Base-by-base conservation (phyloP, 2,113 vertebrate genomes). In the Macrotis lagotis region DNA sequence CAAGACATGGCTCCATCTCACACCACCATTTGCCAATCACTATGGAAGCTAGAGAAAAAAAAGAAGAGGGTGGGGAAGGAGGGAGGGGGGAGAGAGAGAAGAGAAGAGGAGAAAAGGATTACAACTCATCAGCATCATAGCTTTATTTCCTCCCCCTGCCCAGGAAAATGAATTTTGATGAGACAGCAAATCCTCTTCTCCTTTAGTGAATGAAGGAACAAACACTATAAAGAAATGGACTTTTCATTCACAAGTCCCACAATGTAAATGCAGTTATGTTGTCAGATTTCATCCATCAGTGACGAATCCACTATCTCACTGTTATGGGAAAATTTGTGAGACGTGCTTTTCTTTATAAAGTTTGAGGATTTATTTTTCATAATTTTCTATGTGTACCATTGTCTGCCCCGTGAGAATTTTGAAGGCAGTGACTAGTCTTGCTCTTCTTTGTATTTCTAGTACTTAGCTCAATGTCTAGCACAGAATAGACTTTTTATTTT, bases 1-100 rank as follows among this genome's bases (percentile, higher is more conserved):
- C 99, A 98, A 99, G 98, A 98, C 99, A 99, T 5, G 99, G 99
- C 95, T 99, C 99, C 99, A 99, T 99, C 99, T 99, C 99, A 98
- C 99, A 99, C 99, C 99, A 99, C 99, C 99, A 99, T 96, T 99
- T 99, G 94, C 99, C 99, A 98, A 99, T 99, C 97, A 99, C 99
- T 97, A 99, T 99, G 98, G 99, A 99, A 90, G 99, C 99, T 99
- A 96, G 53, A 96, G 16, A 37, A 12, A 31, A 10, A 28, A 26
- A 26, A 5, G 25, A 4, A 28, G 28, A 31, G 51, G 14, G 14
- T 12, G 22, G 51, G 22, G 16, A 11, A 3, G 22, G 19, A 51
- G 22, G 22, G 19, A 22, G 51, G 11, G 3, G 22, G 52, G 4
- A 53, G 24, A 25, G 22, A 53, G 52, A 53, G 24, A 53, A n/a